Evolutionary conservation across 2,888 invertebrate genomes (phyloP), one percentile per base, ranked within the genome.

Genomic region (Osedax frankpressi): DNA sequence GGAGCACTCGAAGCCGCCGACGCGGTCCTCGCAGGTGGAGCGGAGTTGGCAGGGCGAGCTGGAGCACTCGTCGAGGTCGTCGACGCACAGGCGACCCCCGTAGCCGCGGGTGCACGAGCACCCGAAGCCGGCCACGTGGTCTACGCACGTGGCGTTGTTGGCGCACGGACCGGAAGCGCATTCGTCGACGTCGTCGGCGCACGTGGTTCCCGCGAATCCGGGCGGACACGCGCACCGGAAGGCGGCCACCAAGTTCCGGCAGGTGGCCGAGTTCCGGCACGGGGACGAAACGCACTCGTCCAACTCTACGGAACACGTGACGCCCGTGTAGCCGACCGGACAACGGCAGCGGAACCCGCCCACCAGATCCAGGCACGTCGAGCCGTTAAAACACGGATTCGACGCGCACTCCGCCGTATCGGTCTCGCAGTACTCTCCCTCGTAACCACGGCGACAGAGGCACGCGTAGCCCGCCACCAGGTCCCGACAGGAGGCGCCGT

Each of bases 131-230:
- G 80, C 76, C 2, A 77, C 59, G 26, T 63, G 62, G 70, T 77
- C 76, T 29, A 70, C 1, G 30, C 77, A 77, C 3, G 3, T 24
- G n/a, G 72, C 76, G 14, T 62, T 68, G 60, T 77, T 72, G 19
- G 62, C 14, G 69, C 77, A 77, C 3, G 77, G 77, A 3, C 72
- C 68, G n/a, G 75, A 73, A 14, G 62, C 73, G 30, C 77, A 77
- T 63, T 74, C 75, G 63, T 77, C 65, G 26, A 72, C 71, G 26
- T 77, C 92, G 74, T 83, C 85, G 81, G 91, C 90, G 83, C 93
- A 93, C 70, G 89, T 89, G 1, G 28, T 25, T 6, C 76, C 77
- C 2, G 68, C 30, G 70, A 69, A 76, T 2, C 76, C 76, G 24
- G 74, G 70, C 25, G 19, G 28, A 70, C 78, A 78, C 1, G 27